Percentiles rank a stretch among this genome's conserved stretches.
phyloP scores from a whole-genome alignment of 2,113 vertebrate genomes.

The Syrrhaptes paradoxus region DNA sequence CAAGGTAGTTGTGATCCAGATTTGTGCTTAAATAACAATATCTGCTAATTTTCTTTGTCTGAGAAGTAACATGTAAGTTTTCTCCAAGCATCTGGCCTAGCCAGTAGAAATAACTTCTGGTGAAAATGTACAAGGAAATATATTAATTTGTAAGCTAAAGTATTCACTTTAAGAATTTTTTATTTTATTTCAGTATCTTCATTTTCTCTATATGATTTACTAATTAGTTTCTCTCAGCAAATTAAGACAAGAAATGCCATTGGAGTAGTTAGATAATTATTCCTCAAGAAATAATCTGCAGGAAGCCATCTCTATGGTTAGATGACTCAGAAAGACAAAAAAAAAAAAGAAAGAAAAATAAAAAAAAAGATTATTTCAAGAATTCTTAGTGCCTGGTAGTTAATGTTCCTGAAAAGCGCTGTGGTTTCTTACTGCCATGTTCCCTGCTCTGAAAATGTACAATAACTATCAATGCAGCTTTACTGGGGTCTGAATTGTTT shows the following conservation, averaged over 20 bases:
- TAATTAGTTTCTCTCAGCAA: neutral
- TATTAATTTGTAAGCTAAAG: neutral
- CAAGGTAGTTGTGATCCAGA: neutral
- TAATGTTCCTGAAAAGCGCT: neutral
- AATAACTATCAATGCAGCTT: neutral
- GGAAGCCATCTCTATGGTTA: neutral
- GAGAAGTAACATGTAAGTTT: neutral
- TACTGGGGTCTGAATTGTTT: neutral
- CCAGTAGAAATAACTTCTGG: neutral
- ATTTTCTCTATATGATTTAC: neutral
- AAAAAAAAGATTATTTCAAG: neutral
- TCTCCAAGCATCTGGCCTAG: neutral
- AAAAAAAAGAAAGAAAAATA: no score
- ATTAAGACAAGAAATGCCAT: neutral
- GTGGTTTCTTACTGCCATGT: neutral
- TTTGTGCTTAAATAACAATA: neutral
- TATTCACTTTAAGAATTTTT: neutral
- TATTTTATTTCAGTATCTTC: neutral
- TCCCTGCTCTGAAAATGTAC: neutral
- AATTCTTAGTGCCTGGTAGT: neutral
- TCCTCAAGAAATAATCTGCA: neutral
- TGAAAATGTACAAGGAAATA: neutral
- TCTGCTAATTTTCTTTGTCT: neutral
- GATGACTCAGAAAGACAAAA: neutral
- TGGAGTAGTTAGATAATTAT: neutral